Evolutionary conservation across 2,113 vertebrate species (phyloP), one percentile per base, ranked within the genome.

Genomic region (Chauna torquata): DNA sequence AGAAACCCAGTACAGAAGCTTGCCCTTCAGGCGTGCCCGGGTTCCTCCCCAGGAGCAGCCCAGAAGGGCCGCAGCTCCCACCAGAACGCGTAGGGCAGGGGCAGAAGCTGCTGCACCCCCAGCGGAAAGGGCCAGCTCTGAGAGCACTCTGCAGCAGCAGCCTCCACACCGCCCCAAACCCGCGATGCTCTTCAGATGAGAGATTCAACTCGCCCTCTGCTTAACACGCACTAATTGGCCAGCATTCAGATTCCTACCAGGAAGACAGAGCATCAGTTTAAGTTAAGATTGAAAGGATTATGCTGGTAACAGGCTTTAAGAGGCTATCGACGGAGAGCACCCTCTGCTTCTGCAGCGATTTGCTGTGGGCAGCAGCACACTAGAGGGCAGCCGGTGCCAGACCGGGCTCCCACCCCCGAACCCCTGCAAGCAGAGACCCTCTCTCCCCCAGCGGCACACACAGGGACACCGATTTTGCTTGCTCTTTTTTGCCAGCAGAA

Each of bases 341-440:
- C 4, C 42, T 44, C 61, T 0, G 2, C 50, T 82, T 30, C 52
- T 3, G 34, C 36, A 0, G 70, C 19, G 55, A 74, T 6, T 59
- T 57, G 27, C 8, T 7, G 44, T 0, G 23, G 90, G 72, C 87
- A 52, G 72, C 1, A 25, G 42, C 80, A 97, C 97, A 92, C 96
- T 90, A 97, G 97, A 95, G 97, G 97, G 97, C 97, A 97, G 93
- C 74, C 85, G 1, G 64, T 54, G 20, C 91, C 25, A 76, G 1
- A 89, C 71, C 69, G 12, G 8, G 19, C 77, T 90, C 62, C 72
- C 28, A 5, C 66, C 6, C 62, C 78, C 38, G 8, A 65, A 47
- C 14, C 27, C 23, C 84, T 1, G 3, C 68, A 6, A 22, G 38
- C 20, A 1, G 4, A 9, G 16, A 40, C 19, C 22, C 24, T 36